phyloP scores from a whole-genome alignment of 2,888 invertebrate genomes.

The Andrena haemorrhoa region DNA sequence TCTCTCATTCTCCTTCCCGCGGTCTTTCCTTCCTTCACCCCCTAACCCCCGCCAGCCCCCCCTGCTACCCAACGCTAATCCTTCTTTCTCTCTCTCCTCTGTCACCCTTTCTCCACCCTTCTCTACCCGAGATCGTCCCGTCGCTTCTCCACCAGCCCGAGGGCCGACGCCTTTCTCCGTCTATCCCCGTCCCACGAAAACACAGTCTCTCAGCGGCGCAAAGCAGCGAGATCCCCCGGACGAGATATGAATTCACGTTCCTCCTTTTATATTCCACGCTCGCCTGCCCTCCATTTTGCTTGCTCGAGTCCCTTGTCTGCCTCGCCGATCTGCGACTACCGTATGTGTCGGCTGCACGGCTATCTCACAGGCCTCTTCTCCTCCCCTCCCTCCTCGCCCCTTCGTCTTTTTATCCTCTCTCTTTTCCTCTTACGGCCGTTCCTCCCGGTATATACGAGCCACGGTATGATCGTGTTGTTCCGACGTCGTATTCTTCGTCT shows the following conservation, averaged over 20 bases:
- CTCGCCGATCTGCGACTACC: conserved; percentile 84
- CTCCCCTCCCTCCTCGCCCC: conserved; percentile 51
- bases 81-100: conserved; percentile 56
- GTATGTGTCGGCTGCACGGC: conserved; percentile 81
- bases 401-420: conserved; percentile 48
- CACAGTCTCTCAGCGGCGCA: conserved; percentile 83
- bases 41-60: conserved; percentile 40
- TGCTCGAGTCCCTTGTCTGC: conserved; percentile 83
- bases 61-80: neutral
- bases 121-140: conserved; percentile 2
- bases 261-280: conserved; percentile 85
- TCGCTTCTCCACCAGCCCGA: conserved; percentile 62
- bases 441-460: conserved; percentile 56
- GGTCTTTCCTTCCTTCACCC: conserved; percentile 42
- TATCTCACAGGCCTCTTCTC: conserved; percentile 73
- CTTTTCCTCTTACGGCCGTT: conserved; percentile 40
- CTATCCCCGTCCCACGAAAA: conserved; percentile 77
- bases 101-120: conserved; percentile 21
- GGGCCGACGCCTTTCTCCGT: neutral
- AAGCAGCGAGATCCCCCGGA: conserved; percentile 83
- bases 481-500: conserved; percentile 62
- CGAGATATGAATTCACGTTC: conserved; percentile 84
- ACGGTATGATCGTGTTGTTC: conserved; percentile 73
- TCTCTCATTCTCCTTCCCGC: conserved; percentile 55
- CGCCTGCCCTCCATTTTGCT: conserved; percentile 84